A percentile compares a stretch with the other conserved stretches of the same genome.
phyloP scores from a whole-genome alignment of 2,888 invertebrate species.

The Trachelus iudaicus region DNA sequence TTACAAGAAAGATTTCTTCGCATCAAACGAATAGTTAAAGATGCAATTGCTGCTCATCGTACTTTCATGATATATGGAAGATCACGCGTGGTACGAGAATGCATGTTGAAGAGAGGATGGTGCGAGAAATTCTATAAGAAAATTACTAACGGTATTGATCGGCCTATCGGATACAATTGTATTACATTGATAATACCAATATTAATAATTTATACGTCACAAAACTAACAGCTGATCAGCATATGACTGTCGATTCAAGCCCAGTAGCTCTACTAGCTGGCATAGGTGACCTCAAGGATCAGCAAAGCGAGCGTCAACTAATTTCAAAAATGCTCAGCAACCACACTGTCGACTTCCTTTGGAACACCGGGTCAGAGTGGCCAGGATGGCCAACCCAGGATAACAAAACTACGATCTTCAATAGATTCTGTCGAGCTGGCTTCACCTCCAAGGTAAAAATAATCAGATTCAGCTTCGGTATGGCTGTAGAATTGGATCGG shows the following conservation, averaged over 20 bases:
- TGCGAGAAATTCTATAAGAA: constrained; percentile 58
- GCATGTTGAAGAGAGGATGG: constrained; percentile 58
- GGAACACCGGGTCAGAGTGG: constrained; percentile 89
- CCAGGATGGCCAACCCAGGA: constrained; percentile 75
- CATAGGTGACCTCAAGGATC: constrained; percentile 54
- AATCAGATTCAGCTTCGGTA: not conserved
- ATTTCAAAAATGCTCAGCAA: constrained; percentile 83
- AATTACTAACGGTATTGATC: constrained; percentile 29
- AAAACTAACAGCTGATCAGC: constrained; percentile 8
- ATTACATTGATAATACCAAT: not conserved
- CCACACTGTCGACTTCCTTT: constrained; percentile 86
- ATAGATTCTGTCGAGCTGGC: constrained; percentile 85
- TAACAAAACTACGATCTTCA: constrained; percentile 76
- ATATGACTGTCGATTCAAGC: constrained; percentile 46
- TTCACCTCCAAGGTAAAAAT: constrained; percentile 88
- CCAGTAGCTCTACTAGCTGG: constrained; percentile 54
- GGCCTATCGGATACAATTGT: not conserved
- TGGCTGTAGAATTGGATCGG: not conserved
- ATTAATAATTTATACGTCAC: not conserved
- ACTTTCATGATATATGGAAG: constrained; percentile 62
- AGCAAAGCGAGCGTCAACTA: constrained; percentile 51
- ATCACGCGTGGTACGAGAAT: constrained; percentile 56
- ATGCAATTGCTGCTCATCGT: constrained; percentile 50
- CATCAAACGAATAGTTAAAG: constrained; percentile 54
- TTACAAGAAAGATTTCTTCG: constrained; percentile 52